Conservation (phyloP, 2,113 vertebrate genomes). For the Agelaius phoeniceus region DNA sequence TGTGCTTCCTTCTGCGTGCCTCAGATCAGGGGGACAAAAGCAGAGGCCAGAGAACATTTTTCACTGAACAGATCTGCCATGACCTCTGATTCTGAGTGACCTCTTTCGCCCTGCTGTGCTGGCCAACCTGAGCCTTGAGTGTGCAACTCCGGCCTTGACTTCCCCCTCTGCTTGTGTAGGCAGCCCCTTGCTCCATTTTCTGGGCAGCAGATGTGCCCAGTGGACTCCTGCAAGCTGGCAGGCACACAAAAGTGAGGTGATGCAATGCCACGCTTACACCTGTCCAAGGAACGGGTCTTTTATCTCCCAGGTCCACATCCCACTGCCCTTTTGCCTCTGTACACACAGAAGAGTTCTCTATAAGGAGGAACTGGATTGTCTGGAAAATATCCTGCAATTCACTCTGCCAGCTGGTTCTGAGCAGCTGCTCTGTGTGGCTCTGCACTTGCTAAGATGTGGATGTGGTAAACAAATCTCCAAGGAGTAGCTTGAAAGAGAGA, state of each 20-base stretch:
- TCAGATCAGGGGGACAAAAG: not conserved
- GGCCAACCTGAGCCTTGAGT: not conserved
- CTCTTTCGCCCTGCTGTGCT: not conserved
- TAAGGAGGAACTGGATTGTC: not conserved
- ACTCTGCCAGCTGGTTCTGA: not conserved
- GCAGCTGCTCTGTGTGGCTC: not conserved
- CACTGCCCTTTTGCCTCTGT: not conserved
- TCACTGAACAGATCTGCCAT: not conserved
- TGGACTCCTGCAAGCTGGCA: not conserved
- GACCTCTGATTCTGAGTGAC: not conserved
- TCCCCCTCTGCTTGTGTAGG: not conserved
- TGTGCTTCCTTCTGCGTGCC: accelerated
- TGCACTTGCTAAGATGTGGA: not conserved
- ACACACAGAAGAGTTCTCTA: not conserved
- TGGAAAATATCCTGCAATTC: not conserved
- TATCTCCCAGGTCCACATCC: not conserved
- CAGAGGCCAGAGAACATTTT: not conserved
- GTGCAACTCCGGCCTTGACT: not conserved
- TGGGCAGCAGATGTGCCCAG: not conserved
- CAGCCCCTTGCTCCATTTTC: not conserved
- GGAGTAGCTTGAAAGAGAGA: not conserved
- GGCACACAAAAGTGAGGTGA: not conserved
- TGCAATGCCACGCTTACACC: not conserved
- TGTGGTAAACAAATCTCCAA: not conserved
- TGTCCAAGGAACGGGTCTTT: not conserved